Percentiles rank a stretch among this genome's conserved stretches.
These are phyloP conservation scores for Casuarius casuarius DNA, from an alignment of 2,113 vertebrate species.

Conservation along the genomic window DNA sequence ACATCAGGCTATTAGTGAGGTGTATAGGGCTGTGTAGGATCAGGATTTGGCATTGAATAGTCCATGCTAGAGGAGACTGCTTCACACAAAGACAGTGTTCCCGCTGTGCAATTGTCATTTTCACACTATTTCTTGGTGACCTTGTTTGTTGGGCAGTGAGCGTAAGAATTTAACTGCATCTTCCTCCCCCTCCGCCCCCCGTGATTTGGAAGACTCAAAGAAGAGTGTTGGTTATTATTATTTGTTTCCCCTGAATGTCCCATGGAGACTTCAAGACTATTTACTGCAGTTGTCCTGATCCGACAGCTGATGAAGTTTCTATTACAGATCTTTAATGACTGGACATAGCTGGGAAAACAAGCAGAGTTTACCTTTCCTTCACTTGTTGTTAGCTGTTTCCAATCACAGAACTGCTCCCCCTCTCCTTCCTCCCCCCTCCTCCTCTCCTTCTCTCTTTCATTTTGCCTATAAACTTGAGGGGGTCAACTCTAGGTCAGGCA, in stretches of 20 bases:
- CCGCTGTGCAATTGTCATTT: background rate
- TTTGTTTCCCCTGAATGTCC: background rate
- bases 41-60: background rate
- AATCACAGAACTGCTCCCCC: background rate
- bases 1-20: background rate
- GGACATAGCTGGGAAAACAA: background rate
- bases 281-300: constrained; percentile 5
- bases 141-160: background rate
- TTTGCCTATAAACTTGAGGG: constrained; percentile 5
- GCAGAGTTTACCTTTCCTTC: background rate
- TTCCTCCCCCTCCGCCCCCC: background rate
- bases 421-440: background rate
- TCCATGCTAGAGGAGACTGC: background rate
- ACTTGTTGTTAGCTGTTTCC: background rate
- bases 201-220: background rate
- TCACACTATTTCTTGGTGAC: background rate
- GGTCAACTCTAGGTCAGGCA: background rate
- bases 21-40: background rate
- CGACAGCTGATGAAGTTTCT: background rate
- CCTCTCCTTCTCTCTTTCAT: background rate
- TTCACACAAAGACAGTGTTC: background rate
- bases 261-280: constrained; percentile 28
- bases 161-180: background rate
- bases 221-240: background rate
- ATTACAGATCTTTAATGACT: constrained; percentile 4